Evolutionary conservation across 2,797 vertebrate species (phyloP).

Genomic region (Crypturellus tataupa): DNA sequence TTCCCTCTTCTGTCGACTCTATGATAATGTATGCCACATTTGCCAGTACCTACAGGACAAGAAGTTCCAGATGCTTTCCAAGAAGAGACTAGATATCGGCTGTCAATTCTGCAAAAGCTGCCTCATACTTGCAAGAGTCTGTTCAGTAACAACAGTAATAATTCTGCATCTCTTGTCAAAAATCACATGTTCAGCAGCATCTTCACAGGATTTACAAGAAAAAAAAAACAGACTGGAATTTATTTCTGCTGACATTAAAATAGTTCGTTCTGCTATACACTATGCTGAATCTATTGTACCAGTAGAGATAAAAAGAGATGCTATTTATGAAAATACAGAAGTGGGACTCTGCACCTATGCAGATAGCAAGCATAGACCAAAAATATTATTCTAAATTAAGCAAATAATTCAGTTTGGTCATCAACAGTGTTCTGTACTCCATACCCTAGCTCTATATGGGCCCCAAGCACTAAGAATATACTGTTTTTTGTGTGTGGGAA

Average conservation of each 20-base stretch:
- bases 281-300: not conserved
- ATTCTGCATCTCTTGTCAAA: not conserved
- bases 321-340: not conserved
- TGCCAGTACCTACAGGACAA: slow-evolving; percentile 83
- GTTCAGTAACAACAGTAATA: not conserved
- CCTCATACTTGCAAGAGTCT: not conserved
- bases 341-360: fast-evolving
- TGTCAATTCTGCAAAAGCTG: not conserved
- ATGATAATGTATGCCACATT: slow-evolving; percentile 91
- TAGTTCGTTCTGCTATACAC: not conserved
- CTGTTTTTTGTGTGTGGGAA: not conserved
- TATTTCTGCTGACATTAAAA: not conserved
- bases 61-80: not conserved
- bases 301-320: not conserved
- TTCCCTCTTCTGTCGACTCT: slow-evolving; percentile 89
- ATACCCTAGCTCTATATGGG: not conserved
- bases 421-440: not conserved
- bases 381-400: not conserved
- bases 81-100: not conserved
- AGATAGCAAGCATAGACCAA: not conserved
- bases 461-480: not conserved
- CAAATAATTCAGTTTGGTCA: not conserved
- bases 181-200: not conserved
- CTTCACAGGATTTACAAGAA: not conserved
- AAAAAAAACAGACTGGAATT: not conserved